Evolutionary conservation across 37 sponge, comb jelly and placozoan species (phyloP).

Genomic region (Theonella swinhoei): DNA sequence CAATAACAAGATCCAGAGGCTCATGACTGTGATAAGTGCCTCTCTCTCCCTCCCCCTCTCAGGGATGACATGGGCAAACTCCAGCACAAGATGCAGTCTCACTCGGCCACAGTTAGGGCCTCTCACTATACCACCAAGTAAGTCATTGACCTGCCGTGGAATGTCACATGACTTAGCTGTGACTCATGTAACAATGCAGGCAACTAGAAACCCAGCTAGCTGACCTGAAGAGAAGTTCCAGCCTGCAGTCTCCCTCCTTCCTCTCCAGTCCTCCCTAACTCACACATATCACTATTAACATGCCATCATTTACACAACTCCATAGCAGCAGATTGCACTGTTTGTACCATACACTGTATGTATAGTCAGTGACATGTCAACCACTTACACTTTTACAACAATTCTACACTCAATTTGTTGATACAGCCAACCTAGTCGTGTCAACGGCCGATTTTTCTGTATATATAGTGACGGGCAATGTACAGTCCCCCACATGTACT

Average conservation of each 20-base stretch:
- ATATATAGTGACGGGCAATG: no score
- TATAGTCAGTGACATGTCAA: no score
- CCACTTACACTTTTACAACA: no score
- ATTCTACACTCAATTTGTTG: no score
- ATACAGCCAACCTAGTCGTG: no score
- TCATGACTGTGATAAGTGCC: background rate
- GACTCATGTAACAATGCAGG: slow-evolving; percentile 23
- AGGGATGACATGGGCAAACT: slow-evolving; percentile 75
- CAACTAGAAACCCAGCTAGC: slow-evolving; percentile 54
- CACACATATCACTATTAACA: no score
- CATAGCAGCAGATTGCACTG: no score
- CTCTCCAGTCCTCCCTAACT: slow-evolving; percentile 4
- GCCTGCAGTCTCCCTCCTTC: background rate
- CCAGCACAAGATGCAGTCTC: slow-evolving; percentile 59
- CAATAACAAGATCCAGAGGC: background rate
- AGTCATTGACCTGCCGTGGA: background rate
- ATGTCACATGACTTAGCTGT: background rate
- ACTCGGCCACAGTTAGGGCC: slow-evolving; percentile 45
- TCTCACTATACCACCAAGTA: slow-evolving; percentile 72
- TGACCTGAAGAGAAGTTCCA: slow-evolving; percentile 33
- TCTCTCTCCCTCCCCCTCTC: background rate
- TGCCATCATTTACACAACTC: no score
- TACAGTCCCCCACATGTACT: no score
- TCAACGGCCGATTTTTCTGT: no score
- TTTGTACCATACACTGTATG: no score